Evolutionary conservation across 2,797 vertebrate species (phyloP), one percentile per base, ranked within the genome.

Genomic region (Streptopelia turtur): DNA sequence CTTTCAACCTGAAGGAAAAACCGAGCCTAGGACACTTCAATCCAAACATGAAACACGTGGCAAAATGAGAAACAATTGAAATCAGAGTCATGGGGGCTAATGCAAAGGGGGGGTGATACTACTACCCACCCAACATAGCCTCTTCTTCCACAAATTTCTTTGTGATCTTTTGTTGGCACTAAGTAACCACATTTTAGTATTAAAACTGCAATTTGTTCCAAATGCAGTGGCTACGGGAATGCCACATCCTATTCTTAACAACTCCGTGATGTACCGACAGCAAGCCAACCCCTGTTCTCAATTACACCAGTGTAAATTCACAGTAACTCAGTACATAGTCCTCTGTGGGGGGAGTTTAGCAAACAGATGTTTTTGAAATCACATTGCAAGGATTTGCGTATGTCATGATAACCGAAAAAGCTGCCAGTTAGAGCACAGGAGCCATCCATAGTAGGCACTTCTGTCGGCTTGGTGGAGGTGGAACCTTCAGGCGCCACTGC

Each of bases 241-340:
- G 55, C 78, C 52, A n/a, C 94, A 76, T 87, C 89, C 91, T 83
- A 11, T 69, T 65, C 79, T 77, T 49, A 83, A 66, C 55, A 61
- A 7, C 49, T 55, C 50, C 43, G 4, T 61, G 90, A 21, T 25
- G 86, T 27, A 56, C 70, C 25, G 55, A 37, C 61, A n/a, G 8
- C 3, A 27, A 89, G 91, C 91, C 89, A 52, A 82, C 70, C 18
- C 41, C 91, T 82, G 94, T 18, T 96, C 95, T 27, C 81, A 55
- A 52, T 87, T 49, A 59, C 91, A n/a, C 0, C 7, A 70, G 77
- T 3, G 41, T 11, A 25, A 47, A 79, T 76, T 82, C 83, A 22
- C 86, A 59, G 90, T 13, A 63, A 63, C 63, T 65, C 39, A 5
- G 61, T 28, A 47, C 55, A 4, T 4, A 89, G 72, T 60, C 71